phyloP scores from a whole-genome alignment of 2,113 vertebrate species.

The Neolamprologus devosi region DNA sequence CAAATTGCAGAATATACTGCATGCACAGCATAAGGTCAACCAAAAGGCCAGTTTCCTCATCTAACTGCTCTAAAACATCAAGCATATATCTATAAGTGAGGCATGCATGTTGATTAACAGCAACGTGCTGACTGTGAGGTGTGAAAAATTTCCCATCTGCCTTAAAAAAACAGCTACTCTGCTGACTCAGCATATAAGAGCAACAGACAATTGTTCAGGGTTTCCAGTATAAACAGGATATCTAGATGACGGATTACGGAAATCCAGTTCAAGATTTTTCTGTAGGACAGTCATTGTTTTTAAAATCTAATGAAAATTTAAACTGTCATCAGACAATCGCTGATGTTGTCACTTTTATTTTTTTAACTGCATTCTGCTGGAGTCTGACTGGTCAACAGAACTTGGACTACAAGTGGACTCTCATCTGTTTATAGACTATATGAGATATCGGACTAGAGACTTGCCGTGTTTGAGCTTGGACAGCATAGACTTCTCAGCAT shows the following conservation, averaged over 20 bases:
- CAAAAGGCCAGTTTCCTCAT: background rate
- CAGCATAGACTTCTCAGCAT: conserved; percentile 99
- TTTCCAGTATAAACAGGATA: background rate
- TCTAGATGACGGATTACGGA: background rate
- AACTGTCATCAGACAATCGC: background rate
- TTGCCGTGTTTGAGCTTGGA: conserved; percentile 97
- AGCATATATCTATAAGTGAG: background rate
- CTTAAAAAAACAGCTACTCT: background rate
- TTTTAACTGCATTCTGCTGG: background rate
- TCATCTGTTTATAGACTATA: background rate
- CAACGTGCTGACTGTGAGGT: background rate
- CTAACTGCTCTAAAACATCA: background rate
- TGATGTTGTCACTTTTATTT: background rate
- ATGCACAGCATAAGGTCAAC: background rate
- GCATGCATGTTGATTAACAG: background rate
- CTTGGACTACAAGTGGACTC: background rate
- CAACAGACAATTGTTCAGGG: background rate
- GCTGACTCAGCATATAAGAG: background rate
- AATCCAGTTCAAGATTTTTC: background rate
- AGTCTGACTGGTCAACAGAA: background rate
- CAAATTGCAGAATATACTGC: background rate
- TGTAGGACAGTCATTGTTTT: background rate
- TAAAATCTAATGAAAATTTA: background rate
- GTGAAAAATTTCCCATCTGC: background rate
- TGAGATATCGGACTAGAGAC: background rate